These are phyloP conservation scores for Phocoena sinus DNA, from an alignment of 2,113 vertebrate genomes.

Conservation along the genomic window DNA sequence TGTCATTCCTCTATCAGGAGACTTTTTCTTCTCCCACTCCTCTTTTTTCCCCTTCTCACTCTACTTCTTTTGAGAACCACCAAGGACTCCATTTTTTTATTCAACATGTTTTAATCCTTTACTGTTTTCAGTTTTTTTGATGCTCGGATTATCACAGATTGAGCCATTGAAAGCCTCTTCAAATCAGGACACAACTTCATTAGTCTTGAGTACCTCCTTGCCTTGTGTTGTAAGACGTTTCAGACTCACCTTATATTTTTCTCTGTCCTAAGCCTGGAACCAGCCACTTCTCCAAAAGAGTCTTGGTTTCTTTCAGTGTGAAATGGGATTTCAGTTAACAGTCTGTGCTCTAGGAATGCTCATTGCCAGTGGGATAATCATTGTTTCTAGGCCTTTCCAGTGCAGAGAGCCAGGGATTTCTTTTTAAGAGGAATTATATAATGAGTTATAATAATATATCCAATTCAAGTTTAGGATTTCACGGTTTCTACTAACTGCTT, in stretches of 20 bases:
- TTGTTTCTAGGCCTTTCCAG: neutral
- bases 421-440: neutral
- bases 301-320: neutral
- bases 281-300: neutral
- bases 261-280: neutral
- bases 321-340: neutral
- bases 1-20: neutral
- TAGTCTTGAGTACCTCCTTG: neutral
- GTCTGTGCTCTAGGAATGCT: neutral
- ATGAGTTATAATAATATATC: neutral
- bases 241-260: neutral
- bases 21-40: neutral
- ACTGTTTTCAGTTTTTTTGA: neutral
- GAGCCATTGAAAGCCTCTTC: neutral
- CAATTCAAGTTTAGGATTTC: neutral
- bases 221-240: neutral
- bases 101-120: neutral
- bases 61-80: neutral
- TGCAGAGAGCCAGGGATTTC: neutral
- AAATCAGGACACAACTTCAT: neutral
- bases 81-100: neutral
- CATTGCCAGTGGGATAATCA: neutral
- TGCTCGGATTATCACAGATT: neutral
- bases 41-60: neutral
- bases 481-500: neutral